Conservation (phyloP, 2,888 invertebrate genomes). For the Thera britannica region DNA sequence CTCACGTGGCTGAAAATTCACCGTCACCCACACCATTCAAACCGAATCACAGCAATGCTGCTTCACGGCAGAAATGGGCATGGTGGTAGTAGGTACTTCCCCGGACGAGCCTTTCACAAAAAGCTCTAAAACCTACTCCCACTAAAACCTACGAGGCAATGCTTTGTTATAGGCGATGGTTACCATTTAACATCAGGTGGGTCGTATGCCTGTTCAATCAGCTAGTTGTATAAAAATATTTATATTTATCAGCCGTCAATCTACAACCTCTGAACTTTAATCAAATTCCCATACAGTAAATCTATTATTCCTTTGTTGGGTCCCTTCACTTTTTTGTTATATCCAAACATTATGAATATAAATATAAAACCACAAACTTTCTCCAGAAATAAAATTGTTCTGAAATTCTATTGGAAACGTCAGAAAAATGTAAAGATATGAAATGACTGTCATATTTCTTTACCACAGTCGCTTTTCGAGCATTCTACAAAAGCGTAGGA, state of each 20-base stretch:
- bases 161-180: too few relatives aligned
- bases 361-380: conserved; percentile 26
- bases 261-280: neutral
- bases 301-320: neutral
- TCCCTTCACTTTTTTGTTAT: neutral
- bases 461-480: conserved; percentile 34
- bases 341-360: conserved; percentile 23
- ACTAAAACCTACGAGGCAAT: too few relatives aligned
- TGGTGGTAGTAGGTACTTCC: too few relatives aligned
- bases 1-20: too few relatives aligned
- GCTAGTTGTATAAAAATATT: too few relatives aligned
- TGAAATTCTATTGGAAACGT: conserved; percentile 45
- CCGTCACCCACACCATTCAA: too few relatives aligned
- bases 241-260: neutral
- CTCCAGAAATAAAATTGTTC: conserved; percentile 24
- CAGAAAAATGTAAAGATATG: conserved; percentile 46
- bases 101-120: too few relatives aligned
- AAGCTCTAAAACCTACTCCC: too few relatives aligned
- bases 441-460: conserved; percentile 50
- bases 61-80: too few relatives aligned
- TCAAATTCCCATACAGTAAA: neutral
- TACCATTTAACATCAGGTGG: too few relatives aligned
- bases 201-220: too few relatives aligned
- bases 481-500: conserved; percentile 39
- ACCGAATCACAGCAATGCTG: too few relatives aligned